These are phyloP conservation scores for Campylorhamphus procurvoides DNA, from an alignment of 2,113 vertebrate species.

Conservation along the genomic window DNA sequence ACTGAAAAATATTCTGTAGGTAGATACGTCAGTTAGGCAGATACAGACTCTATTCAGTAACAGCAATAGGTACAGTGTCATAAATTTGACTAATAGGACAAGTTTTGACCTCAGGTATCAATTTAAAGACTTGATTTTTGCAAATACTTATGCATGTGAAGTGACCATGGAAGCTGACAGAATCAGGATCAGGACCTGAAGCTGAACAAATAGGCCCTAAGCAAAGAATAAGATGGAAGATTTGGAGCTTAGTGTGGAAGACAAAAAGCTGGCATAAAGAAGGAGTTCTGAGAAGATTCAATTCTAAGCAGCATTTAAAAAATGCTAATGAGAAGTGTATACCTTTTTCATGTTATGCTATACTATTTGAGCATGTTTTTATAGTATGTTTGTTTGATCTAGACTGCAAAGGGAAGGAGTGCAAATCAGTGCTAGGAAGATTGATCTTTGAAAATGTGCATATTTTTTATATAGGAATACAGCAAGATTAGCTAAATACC, in stretches of 20 bases:
- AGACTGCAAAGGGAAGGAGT: neutral
- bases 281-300: neutral
- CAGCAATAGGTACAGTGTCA: neutral
- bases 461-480: neutral
- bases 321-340: neutral
- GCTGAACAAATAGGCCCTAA: neutral
- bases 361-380: neutral
- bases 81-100: neutral
- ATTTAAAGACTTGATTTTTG: neutral
- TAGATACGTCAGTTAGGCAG: neutral
- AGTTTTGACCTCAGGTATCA: neutral
- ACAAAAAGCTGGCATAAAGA: neutral
- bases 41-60: neutral
- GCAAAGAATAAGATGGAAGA: neutral
- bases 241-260: neutral
- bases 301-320: neutral
- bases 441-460: neutral
- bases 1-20: neutral
- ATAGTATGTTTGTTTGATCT: neutral
- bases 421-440: neutral
- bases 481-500: slow-evolving; percentile 9
- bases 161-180: neutral
- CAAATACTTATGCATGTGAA: neutral
- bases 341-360: neutral
- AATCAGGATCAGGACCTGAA: neutral